Evolutionary conservation across 2,888 invertebrate genomes (phyloP).

Genomic region (Agrochola circellaris): DNA sequence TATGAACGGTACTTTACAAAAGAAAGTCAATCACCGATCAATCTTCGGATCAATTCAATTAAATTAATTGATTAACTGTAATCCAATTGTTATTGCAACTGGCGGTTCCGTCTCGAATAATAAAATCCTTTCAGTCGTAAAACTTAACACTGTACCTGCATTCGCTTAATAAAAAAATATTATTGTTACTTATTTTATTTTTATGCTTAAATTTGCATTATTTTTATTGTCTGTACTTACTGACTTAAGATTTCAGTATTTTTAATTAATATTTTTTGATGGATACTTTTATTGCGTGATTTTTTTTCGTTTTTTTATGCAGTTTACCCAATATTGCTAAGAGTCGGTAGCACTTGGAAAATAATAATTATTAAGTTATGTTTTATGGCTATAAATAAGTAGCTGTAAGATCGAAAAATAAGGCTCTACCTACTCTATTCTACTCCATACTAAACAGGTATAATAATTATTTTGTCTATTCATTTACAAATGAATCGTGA

Average conservation of each 20-base stretch:
- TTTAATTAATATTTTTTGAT: slow-evolving; percentile 29
- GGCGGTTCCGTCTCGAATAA: slow-evolving; percentile 54
- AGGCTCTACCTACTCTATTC: background rate
- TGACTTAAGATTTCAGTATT: slow-evolving; percentile 11
- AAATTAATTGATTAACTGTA: slow-evolving; percentile 42
- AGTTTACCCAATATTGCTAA: background rate
- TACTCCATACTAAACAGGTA: background rate
- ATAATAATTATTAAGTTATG: background rate
- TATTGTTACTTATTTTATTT: slow-evolving; percentile 20
- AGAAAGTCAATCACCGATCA: slow-evolving; percentile 32
- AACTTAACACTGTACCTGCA: slow-evolving; percentile 54
- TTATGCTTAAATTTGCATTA: slow-evolving; percentile 22
- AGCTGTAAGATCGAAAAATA: background rate
- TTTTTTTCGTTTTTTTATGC: background rate
- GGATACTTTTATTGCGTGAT: slow-evolving; percentile 20
- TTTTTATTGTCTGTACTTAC: slow-evolving; percentile 13
- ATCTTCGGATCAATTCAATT: slow-evolving; percentile 33
- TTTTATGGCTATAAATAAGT: background rate
- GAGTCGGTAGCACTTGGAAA: background rate
- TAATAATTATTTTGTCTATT: background rate
- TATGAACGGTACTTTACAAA: slow-evolving; percentile 26
- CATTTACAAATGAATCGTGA: background rate
- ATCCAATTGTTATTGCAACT: slow-evolving; percentile 46
- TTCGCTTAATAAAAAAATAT: slow-evolving; percentile 32
- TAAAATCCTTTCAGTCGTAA: slow-evolving; percentile 56